Evolutionary conservation across 2,888 invertebrate species (phyloP), one percentile per base, ranked within the genome.

Genomic region (Philonicus albiceps): DNA sequence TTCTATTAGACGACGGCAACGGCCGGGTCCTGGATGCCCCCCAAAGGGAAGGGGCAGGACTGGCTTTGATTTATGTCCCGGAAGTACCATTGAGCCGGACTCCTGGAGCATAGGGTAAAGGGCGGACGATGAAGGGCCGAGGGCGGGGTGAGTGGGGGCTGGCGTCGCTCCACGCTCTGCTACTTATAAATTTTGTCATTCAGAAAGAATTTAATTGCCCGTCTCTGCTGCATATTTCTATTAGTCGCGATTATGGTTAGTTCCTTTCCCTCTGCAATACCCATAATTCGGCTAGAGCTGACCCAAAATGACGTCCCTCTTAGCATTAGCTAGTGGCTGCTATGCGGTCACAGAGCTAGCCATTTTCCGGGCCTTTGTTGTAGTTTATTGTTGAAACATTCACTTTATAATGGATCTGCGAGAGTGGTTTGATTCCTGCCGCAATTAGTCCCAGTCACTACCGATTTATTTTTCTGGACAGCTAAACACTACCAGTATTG

Each of bases 191-290:
- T 53, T 30, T 49, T 49, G 53, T 80, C 49, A 80, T 53, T 22
- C 80, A 22, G 64, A 80, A 53, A 80, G 80, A 30, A 53, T 80
- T 80, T 80, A 80, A 80, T 80, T 80, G 80, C 53, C 53, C 43
- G 53, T 30, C 30, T 27, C 80, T 80, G 53, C 80, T 37, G 76
- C 76, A 76, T 76, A 34, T 76, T 76, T 76, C 76, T 76, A 76
- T 76, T 76, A 76, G 76, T 43, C 40, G 64, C 64, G 64, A 64
- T 64, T 64, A 64, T 64, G 64, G 64, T 64, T 11, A 64, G 64
- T 8, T 64, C 27, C 64, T 74, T 74, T 34, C 16, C 31, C 64
- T 6, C 64, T 19, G 64, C 64, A 22, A 22, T 27, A 27, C 64
- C 2, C 27, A 22, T 7, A 22, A 11, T 22, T 64, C 7, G 27